A percentile compares a stretch with the other conserved stretches of the same genome.
Conservation (phyloP, 2,113 vertebrate genomes). For the Climacteris rufus region DNA sequence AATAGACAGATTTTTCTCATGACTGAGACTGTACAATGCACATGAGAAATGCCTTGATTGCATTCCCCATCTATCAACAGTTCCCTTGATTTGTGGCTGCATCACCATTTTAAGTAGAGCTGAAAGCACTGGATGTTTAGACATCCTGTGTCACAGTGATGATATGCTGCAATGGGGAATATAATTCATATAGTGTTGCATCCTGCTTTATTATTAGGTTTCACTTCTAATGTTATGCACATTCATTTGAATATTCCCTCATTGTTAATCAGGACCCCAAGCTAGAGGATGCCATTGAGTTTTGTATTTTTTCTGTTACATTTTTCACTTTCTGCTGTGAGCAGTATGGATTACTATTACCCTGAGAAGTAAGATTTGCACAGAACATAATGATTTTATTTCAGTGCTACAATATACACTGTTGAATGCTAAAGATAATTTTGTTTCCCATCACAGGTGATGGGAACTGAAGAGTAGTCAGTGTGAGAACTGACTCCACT, state of each 20-base stretch:
- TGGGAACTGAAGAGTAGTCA: neutral
- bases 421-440: neutral
- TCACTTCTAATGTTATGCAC: neutral
- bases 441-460: neutral
- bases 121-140: neutral
- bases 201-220: neutral
- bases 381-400: neutral
- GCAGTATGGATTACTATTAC: neutral
- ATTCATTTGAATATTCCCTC: neutral
- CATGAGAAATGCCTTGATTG: neutral
- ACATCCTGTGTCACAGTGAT: neutral
- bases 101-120: neutral
- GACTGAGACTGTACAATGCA: neutral
- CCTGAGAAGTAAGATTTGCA: neutral
- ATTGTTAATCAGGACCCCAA: neutral
- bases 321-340: neutral
- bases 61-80: conserved; percentile 37
- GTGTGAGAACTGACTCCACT: neutral
- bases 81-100: conserved; percentile 17
- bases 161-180: neutral
- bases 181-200: neutral
- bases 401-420: neutral
- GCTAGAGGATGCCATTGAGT: neutral
- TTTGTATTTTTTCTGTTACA: neutral
- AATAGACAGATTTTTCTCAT: conserved; percentile 31